These are phyloP conservation scores for Zosterops lateralis DNA, from an alignment of 2,113 vertebrate genomes.

Conservation along the genomic window DNA sequence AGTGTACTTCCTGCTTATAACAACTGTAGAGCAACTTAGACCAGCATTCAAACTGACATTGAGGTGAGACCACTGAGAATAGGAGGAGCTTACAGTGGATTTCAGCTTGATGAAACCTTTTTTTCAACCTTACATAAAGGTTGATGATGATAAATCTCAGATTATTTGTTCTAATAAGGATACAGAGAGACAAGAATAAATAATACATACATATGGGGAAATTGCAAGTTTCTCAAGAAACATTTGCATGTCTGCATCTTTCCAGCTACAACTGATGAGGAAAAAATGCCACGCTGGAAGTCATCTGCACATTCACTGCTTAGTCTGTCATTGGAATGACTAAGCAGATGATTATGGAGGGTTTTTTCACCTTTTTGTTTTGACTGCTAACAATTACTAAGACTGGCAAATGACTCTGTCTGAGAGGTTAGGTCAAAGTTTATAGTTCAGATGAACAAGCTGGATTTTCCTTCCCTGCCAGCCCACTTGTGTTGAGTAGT, in stretches of 20 bases:
- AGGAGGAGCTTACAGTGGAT: neutral
- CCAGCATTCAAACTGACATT: neutral
- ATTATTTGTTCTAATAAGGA: neutral
- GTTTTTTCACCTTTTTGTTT: neutral
- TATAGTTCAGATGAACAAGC: neutral
- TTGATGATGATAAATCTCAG: neutral
- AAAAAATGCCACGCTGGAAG: accelerated
- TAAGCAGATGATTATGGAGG: neutral
- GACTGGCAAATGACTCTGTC: neutral
- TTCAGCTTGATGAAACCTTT: neutral
- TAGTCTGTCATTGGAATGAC: neutral
- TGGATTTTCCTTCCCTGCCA: neutral
- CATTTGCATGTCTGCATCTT: neutral
- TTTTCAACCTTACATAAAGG: neutral
- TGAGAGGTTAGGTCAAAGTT: neutral
- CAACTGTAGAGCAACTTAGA: neutral
- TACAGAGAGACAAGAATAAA: neutral
- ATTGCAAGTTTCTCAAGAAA: neutral
- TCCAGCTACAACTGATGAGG: neutral
- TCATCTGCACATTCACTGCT: neutral
- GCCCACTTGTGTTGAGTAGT: accelerated
- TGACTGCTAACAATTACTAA: neutral
- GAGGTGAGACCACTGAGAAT: neutral
- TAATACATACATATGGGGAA: neutral
- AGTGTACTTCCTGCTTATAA: neutral